Conservation (phyloP, 2,888 invertebrate species). For the Drosophila stalkeri region DNA sequence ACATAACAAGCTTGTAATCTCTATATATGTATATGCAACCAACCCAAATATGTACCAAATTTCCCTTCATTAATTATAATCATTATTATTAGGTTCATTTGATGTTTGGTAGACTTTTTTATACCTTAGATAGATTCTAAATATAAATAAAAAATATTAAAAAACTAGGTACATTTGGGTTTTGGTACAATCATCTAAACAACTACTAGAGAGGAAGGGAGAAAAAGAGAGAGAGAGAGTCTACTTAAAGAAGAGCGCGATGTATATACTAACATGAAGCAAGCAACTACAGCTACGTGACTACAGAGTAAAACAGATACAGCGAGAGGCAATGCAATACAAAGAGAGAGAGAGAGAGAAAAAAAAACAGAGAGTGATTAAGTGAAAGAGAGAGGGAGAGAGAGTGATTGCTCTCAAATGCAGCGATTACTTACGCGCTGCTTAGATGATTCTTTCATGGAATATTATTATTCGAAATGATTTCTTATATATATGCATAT, state of each 20-base stretch:
- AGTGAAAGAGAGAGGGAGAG: slow-evolving; percentile 18
- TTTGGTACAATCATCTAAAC: background rate
- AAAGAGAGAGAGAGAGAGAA: slow-evolving; percentile 25
- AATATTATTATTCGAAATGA: slow-evolving; percentile 39
- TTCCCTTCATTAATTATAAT: no score
- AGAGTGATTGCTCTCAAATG: slow-evolving; percentile 14
- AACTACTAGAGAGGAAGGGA: slow-evolving; percentile 12
- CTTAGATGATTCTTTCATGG: slow-evolving; percentile 51
- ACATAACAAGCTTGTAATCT: no score
- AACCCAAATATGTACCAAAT: background rate
- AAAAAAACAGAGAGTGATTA: background rate
- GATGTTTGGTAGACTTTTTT: background rate
- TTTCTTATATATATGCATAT: slow-evolving; percentile 68
- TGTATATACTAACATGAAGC: slow-evolving; percentile 14
- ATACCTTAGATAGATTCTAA: no score
- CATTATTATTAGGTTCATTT: background rate
- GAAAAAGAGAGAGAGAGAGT: slow-evolving; percentile 10
- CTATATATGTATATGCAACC: background rate
- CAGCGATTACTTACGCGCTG: slow-evolving; percentile 67
- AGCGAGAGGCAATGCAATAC: slow-evolving; percentile 21
- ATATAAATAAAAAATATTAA: background rate
- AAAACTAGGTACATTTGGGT: background rate
- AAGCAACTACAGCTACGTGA: slow-evolving; percentile 35
- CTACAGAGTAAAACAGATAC: slow-evolving; percentile 13
- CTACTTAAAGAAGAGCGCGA: slow-evolving; percentile 18